Base-by-base conservation (phyloP, 2,888 invertebrate genomes). In the Limnephilus rhombicus region DNA sequence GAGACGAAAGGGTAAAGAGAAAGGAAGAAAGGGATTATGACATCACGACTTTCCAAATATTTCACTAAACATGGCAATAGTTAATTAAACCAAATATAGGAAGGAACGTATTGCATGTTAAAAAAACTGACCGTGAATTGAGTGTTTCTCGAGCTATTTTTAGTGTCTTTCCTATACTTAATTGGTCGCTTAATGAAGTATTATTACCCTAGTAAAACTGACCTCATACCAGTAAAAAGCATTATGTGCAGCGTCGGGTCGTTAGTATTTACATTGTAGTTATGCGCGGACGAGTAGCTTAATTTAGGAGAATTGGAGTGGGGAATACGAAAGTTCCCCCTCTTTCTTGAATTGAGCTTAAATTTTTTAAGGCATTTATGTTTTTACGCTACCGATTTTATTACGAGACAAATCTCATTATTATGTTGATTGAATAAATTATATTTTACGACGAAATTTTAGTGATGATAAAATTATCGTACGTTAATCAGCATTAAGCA, bases 161-260 rank as follows among this genome's bases (percentile, higher is more conserved):
- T 68, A 68, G 1, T 68, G 68, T 9, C 68, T 68, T 68, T 68
- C 24, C n/a, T 9, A 24, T 68, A 68, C 24, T 68, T 68, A 68
- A 68, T 68, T 68, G 68, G 68, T 68, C 18, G 24, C 68, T 68
- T 68, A 68, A 68, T 68, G 68, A 68, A 68, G 68, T 68, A 83
- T 83, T 83, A 83, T 34, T 83, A 41, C 37, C 83, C 83, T 15
- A 83, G 83, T 83, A 41, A 83, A 34, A 83, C 83, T 83, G 83
- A 83, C 83, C 83, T 83, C 83, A 34, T 83, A 83, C 83, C n/a
- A 83, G 83, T 34, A 83, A 41, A 83, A 83, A 83, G 3, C 24
- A 68, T 68, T 68, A 68, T 9, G 24, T 9, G 68, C 68, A 24
- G 68, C 68, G 68, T 68, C 7, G 68, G 24, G 68, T n/a, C 24